phyloP scores from a whole-genome alignment of 1,140 invertebrate genomes.

The Trichonephila clavata region DNA sequence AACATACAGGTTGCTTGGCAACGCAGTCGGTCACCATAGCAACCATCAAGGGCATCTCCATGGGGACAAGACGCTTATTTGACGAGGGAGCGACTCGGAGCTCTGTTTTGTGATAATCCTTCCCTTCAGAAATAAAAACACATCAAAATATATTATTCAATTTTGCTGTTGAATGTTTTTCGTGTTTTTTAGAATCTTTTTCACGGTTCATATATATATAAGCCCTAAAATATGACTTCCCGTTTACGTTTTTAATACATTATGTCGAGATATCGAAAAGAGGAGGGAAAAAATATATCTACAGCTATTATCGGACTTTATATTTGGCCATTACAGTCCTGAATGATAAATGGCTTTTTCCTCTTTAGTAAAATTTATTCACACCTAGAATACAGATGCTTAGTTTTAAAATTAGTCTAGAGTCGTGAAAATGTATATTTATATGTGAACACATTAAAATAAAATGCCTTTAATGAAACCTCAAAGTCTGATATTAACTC shows the following conservation, averaged over 20 bases:
- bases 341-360: background rate
- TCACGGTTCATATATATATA: background rate
- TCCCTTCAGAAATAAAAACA: background rate
- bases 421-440: too few relatives aligned
- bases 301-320: conserved; percentile 2
- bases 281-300: background rate
- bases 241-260: background rate
- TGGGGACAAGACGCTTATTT: conserved; percentile 51
- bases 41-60: conserved; percentile 57
- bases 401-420: background rate
- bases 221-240: conserved; percentile 25
- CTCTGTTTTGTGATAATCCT: background rate
- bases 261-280: background rate
- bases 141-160: conserved; percentile 29
- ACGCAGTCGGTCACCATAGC: conserved; percentile 36
- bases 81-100: background rate
- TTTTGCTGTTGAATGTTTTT: conserved; percentile 24
- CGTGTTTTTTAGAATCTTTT: background rate
- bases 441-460: too few relatives aligned
- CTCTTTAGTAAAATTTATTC: background rate
- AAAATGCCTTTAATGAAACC: too few relatives aligned
- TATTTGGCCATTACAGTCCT: background rate
- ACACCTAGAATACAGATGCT: background rate
- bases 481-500: too few relatives aligned
- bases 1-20: conserved; percentile 69